Conservation (phyloP, 1,140 invertebrate species). For the Eulimnadia texana region DNA sequence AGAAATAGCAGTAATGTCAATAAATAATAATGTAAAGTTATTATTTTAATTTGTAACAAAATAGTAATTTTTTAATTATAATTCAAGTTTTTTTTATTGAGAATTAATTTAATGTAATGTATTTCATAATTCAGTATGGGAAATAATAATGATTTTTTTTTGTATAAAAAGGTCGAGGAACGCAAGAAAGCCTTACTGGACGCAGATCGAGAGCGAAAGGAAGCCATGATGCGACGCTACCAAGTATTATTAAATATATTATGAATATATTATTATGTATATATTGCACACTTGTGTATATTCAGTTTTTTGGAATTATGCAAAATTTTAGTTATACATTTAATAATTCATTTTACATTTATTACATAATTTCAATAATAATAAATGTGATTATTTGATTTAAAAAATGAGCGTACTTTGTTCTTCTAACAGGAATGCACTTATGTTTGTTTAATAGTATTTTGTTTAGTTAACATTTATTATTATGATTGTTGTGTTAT, state of each 20-base stretch:
- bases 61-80: too few species aligned
- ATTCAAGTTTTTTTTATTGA: too few species aligned
- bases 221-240: constrained; percentile 68
- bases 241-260: constrained; percentile 28
- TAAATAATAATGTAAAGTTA: too few species aligned
- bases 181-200: constrained; percentile 72
- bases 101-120: too few species aligned
- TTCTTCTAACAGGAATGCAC: background rate
- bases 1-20: too few species aligned
- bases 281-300: too few species aligned
- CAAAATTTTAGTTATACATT: too few species aligned
- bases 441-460: constrained; percentile 7
- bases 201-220: constrained; percentile 64
- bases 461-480: background rate
- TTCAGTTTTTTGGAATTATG: too few species aligned
- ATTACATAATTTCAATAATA: background rate
- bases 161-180: constrained; percentile 53
- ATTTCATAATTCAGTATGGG: too few species aligned
- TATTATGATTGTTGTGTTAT: too few species aligned
- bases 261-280: too few species aligned
- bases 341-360: background rate
- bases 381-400: constrained; percentile 1
- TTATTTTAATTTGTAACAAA: too few species aligned
- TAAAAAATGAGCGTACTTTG: background rate
- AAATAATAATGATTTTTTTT: background rate